These are phyloP conservation scores for Tetragnatha montana DNA, from an alignment of 2,888 invertebrate species.

Conservation along the genomic window DNA sequence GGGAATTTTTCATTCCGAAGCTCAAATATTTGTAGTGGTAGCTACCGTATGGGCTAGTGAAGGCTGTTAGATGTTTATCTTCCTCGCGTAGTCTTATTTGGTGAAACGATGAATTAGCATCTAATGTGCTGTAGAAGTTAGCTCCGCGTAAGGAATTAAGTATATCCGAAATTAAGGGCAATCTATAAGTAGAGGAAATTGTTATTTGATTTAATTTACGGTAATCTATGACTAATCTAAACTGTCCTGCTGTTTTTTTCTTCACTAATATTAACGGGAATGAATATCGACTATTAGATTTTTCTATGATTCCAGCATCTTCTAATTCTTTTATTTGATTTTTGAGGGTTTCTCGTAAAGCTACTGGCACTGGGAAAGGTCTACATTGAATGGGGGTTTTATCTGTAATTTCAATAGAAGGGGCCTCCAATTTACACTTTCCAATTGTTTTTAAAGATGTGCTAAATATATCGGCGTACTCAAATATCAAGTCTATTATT, in stretches of 20 bases:
- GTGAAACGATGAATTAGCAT: slow-evolving; percentile 12
- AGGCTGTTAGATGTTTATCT: slow-evolving; percentile 15
- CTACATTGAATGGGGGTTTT: not conserved
- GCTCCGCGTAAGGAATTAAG: not conserved
- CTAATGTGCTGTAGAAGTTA: not conserved
- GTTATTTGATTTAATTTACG: not conserved
- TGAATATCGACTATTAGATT: not conserved
- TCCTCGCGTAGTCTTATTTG: slow-evolving; percentile 14
- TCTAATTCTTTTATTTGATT: not conserved
- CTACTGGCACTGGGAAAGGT: not conserved
- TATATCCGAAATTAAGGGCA: not conserved
- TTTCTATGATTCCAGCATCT: not conserved
- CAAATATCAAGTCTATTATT: not conserved
- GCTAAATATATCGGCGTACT: slow-evolving; percentile 22
- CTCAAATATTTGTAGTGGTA: not conserved
- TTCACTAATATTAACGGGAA: not conserved
- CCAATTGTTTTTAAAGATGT: not conserved
- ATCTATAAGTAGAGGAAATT: slow-evolving; percentile 5
- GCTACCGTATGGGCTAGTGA: slow-evolving; percentile 13
- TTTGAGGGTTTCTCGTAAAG: slow-evolving; percentile 2
- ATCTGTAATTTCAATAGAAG: not conserved
- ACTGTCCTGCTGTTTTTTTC: not conserved
- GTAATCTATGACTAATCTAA: not conserved
- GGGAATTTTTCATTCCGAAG: slow-evolving; percentile 28
- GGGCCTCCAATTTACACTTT: slow-evolving; percentile 7